Percentiles rank a stretch among this genome's conserved stretches.
Evolutionary conservation across 2,113 vertebrate species (phyloP).

Genomic region (Apodemus speciosus): DNA sequence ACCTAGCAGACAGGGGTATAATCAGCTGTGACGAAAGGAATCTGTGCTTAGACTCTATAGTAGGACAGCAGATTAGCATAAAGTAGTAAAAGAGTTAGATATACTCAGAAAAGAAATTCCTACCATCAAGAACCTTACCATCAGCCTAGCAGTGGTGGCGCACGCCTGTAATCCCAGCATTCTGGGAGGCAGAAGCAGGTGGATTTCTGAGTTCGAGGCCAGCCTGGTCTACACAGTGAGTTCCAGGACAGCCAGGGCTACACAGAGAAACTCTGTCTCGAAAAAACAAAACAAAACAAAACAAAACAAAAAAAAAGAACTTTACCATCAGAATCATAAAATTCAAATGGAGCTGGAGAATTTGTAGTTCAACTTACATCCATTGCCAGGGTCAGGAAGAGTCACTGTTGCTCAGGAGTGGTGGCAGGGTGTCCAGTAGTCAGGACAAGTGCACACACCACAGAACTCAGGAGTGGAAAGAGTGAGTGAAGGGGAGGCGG

Average conservation of each 20-base stretch:
- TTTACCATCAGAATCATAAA: conserved; percentile 7
- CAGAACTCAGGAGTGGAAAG: background rate
- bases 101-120: conserved; percentile 1
- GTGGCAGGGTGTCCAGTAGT: background rate
- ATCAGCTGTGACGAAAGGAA: background rate
- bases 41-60: background rate
- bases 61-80: background rate
- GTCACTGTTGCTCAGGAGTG: background rate
- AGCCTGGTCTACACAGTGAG: no score
- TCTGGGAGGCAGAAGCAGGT: no score
- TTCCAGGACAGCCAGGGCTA: no score
- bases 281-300: no score
- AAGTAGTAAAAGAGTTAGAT: background rate
- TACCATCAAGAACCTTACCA: background rate
- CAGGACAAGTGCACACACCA: background rate
- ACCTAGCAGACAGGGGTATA: background rate
- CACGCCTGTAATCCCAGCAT: no score
- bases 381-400: background rate
- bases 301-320: no score
- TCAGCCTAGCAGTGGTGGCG: no score
- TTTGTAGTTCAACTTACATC: background rate
- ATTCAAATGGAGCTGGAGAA: background rate
- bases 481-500: background rate
- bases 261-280: no score
- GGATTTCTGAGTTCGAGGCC: no score